These are phyloP conservation scores for Xiphophorus couchianus DNA, from an alignment of 2,113 vertebrate species.

Conservation along the genomic window DNA sequence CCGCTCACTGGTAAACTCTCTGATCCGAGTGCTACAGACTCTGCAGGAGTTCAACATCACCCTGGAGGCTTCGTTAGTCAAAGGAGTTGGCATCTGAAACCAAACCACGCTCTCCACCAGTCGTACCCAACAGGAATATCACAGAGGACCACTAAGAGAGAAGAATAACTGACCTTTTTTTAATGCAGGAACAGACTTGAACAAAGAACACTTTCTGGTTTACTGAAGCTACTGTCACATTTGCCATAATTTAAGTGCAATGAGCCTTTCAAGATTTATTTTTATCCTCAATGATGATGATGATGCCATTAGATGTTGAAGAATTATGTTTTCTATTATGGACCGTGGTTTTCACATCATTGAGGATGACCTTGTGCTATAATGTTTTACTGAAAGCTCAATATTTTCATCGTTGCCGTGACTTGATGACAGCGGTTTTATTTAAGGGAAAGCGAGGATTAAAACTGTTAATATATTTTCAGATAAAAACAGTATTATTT, in stretches of 20 bases:
- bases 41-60: slow-evolving; percentile 99
- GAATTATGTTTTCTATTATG: slow-evolving; percentile 78
- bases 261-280: slow-evolving; percentile 86
- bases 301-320: slow-evolving; percentile 78
- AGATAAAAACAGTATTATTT: slow-evolving; percentile 84
- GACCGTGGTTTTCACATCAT: slow-evolving; percentile 76
- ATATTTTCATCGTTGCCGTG: slow-evolving; percentile 80
- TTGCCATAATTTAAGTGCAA: slow-evolving; percentile 87
- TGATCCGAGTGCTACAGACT: slow-evolving; percentile 97
- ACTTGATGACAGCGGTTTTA: slow-evolving; percentile 79
- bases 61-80: slow-evolving; percentile 94
- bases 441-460: slow-evolving; percentile 72
- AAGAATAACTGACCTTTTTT: slow-evolving; percentile 64
- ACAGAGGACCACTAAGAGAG: slow-evolving; percentile 64
- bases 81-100: slow-evolving; percentile 93
- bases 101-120: slow-evolving; percentile 26
- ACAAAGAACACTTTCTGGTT: slow-evolving; percentile 83
- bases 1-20: slow-evolving; percentile 94
- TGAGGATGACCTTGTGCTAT: slow-evolving; percentile 72
- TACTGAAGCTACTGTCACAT: slow-evolving; percentile 94
- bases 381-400: slow-evolving; percentile 78
- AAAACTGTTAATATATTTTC: slow-evolving; percentile 84
- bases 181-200: slow-evolving; percentile 76
- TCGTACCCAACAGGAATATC: slow-evolving; percentile 47
- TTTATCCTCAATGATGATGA: slow-evolving; percentile 71